phyloP scores from a whole-genome alignment of 1,140 invertebrate species.

The Propsilocerus akamusi region DNA sequence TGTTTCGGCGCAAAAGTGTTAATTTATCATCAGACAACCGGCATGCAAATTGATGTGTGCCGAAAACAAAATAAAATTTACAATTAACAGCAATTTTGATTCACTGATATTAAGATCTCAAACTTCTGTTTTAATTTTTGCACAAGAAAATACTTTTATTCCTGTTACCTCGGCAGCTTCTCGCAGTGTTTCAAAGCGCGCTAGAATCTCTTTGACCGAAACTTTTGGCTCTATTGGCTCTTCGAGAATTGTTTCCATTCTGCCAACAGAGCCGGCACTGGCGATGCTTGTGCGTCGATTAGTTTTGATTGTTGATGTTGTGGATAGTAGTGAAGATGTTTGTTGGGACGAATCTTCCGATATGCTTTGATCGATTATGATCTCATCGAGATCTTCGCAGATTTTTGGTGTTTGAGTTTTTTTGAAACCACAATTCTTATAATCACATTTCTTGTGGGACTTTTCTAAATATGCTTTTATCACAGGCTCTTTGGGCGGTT shows the following conservation, averaged over 20 bases:
- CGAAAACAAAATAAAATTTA: neutral
- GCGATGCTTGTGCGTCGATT: conserved; percentile 25
- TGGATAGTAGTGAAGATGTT: no score
- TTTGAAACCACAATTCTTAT: conserved; percentile 8
- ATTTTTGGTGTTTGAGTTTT: neutral
- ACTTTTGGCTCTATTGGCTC: conserved; percentile 53
- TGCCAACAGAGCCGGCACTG: conserved; percentile 35
- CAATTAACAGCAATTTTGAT: neutral
- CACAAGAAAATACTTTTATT: neutral
- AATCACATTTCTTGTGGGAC: conserved; percentile 8
- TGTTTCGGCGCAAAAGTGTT: no score
- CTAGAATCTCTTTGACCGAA: conserved; percentile 59
- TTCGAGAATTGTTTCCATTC: conserved; percentile 65
- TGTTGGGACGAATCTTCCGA: no score
- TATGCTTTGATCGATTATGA: no score
- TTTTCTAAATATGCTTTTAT: conserved; percentile 8
- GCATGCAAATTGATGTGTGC: neutral
- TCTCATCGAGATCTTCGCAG: no score
- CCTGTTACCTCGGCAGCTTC: neutral
- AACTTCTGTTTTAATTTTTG: neutral
- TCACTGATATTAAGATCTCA: neutral
- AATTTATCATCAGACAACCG: no score
- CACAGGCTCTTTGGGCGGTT: conserved; percentile 3
- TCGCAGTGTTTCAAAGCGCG: conserved; percentile 51
- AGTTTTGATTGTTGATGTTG: conserved; percentile 1